A percentile compares a stretch with the other conserved stretches of the same genome.
Conservation (phyloP, 2,888 invertebrate genomes). For the Agrochola lychnidis region DNA sequence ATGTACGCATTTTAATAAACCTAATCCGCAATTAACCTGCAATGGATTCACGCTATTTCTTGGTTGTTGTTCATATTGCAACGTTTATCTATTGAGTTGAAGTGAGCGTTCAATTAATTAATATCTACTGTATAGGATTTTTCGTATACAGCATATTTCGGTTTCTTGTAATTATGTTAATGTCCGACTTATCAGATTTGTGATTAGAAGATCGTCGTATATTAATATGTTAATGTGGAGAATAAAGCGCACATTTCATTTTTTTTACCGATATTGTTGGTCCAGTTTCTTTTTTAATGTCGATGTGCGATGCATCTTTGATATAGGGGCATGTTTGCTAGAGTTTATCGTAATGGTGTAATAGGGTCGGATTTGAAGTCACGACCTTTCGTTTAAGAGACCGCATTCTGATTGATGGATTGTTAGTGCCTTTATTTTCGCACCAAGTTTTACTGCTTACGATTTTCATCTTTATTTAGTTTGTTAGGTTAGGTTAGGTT, state of each 20-base stretch:
- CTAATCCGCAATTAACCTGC: conserved; percentile 53
- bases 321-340: neutral
- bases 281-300: conserved; percentile 32
- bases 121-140: conserved; percentile 58
- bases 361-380: conserved; percentile 47
- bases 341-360: conserved; percentile 35
- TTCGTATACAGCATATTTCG: conserved; percentile 53
- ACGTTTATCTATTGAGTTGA: conserved; percentile 58
- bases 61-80: conserved; percentile 56
- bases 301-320: conserved; percentile 17
- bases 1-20: conserved; percentile 56
- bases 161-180: conserved; percentile 59
- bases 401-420: conserved; percentile 48
- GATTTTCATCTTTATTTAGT: neutral
- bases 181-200: conserved; percentile 59
- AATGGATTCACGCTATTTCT: conserved; percentile 55
- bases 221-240: conserved; percentile 56
- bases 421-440: conserved; percentile 45
- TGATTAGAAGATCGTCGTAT: conserved; percentile 52
- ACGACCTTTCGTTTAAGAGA: conserved; percentile 48
- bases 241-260: conserved; percentile 47
- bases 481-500: too few species aligned
- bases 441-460: conserved; percentile 53
- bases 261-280: conserved; percentile 39
- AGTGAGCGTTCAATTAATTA: conserved; percentile 62